Evolutionary conservation across 2,113 vertebrate species (phyloP).

Genomic region (Clinocottus analis): DNA sequence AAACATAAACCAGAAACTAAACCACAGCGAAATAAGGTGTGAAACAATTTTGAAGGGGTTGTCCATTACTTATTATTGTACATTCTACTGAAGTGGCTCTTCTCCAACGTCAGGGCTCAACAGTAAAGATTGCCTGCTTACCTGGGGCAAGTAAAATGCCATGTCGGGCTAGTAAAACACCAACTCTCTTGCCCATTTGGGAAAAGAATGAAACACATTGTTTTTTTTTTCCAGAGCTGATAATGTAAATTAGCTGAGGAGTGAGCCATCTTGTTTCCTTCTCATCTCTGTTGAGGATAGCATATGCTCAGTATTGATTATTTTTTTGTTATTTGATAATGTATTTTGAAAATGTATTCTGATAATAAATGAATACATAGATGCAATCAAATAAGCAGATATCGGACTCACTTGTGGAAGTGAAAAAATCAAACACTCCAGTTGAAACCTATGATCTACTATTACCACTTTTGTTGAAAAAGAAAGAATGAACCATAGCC

Average conservation of each 20-base stretch:
- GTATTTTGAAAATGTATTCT: background rate
- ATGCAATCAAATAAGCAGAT: background rate
- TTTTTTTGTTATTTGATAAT: background rate
- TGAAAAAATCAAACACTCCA: background rate
- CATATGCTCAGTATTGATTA: no score
- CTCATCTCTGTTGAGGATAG: background rate
- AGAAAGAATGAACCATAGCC: background rate
- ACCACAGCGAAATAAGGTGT: background rate
- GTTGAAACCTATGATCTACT: background rate
- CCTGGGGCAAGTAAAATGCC: background rate
- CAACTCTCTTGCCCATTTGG: background rate
- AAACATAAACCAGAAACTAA: background rate
- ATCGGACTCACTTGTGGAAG: background rate
- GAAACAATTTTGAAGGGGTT: background rate
- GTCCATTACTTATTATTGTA: background rate
- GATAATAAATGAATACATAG: background rate
- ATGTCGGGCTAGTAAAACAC: background rate
- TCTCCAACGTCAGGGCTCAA: background rate
- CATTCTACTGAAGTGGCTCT: background rate
- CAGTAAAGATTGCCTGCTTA: background rate
- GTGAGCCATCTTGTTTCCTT: no score
- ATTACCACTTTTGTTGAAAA: background rate
- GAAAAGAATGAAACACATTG: background rate
- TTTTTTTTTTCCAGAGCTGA: no score
- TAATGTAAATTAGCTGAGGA: background rate